Evolutionary conservation across 2,888 invertebrate species (phyloP).

Genomic region (Zygothrica quintamaculata): DNA sequence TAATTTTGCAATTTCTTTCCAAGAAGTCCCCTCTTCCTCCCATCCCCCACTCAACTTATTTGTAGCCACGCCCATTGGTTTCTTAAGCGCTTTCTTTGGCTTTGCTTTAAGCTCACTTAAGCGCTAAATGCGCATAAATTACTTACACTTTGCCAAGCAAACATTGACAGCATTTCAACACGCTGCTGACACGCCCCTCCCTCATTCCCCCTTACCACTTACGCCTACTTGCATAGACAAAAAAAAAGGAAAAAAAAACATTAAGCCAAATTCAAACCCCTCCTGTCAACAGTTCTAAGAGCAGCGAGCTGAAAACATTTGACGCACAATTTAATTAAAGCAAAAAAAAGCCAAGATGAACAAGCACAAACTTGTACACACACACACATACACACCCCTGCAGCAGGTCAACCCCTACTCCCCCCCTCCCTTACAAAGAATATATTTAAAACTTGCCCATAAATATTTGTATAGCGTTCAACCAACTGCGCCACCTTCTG

Average conservation of each 20-base stretch:
- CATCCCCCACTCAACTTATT: background rate
- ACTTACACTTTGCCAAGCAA: constrained; percentile 77
- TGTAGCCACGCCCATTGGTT: constrained; percentile 28
- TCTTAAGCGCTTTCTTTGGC: constrained; percentile 65
- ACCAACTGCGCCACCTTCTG: background rate
- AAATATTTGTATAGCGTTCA: constrained; percentile 42
- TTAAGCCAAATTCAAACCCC: constrained; percentile 4
- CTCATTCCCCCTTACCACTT: constrained; percentile 6
- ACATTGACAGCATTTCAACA: constrained; percentile 69
- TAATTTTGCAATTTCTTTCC: background rate
- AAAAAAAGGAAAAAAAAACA: no score
- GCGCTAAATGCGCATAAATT: constrained; percentile 80
- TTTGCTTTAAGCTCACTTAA: constrained; percentile 74
- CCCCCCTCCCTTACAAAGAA: constrained; percentile 1
- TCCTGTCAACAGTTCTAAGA: constrained; percentile 12
- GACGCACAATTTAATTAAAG: constrained; percentile 79
- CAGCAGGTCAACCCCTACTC: background rate
- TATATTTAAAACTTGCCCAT: constrained; percentile 43
- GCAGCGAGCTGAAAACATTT: constrained; percentile 66
- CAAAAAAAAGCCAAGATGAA: constrained; percentile 48
- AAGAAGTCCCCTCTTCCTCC: background rate
- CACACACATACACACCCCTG: background rate
- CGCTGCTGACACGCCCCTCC: constrained; percentile 42
- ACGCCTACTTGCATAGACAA: background rate
- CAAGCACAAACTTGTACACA: background rate